Evolutionary conservation across 2,888 invertebrate species (phyloP).

Genomic region (Macrosiphum euphorbiae): DNA sequence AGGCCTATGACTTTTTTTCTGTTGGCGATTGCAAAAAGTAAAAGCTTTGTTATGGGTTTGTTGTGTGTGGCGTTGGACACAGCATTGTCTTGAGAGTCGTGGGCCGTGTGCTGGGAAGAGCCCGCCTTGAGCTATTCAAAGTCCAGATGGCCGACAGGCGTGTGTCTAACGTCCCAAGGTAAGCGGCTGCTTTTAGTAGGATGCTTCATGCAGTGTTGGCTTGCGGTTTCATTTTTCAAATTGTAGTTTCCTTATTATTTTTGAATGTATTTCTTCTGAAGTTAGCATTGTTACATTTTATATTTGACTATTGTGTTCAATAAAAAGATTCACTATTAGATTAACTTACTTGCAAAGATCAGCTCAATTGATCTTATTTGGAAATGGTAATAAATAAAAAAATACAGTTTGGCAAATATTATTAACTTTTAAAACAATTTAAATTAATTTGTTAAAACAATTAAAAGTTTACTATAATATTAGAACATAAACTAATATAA

Average conservation of each 20-base stretch:
- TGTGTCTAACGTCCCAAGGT: slow-evolving; percentile 65
- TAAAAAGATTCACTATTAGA: slow-evolving; percentile 41
- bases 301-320: slow-evolving; percentile 54
- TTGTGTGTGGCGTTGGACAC: slow-evolving; percentile 65
- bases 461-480: neutral
- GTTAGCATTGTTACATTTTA: slow-evolving; percentile 63
- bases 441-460: neutral
- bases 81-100: slow-evolving; percentile 65
- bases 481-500: neutral
- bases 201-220: slow-evolving; percentile 64
- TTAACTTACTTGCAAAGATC: slow-evolving; percentile 48
- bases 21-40: slow-evolving; percentile 65
- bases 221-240: slow-evolving; percentile 64
- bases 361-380: slow-evolving; percentile 36
- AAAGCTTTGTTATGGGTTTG: slow-evolving; percentile 65
- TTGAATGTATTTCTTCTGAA: slow-evolving; percentile 61
- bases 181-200: slow-evolving; percentile 65
- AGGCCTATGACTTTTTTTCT: slow-evolving; percentile 65
- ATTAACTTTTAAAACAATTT: slow-evolving; percentile 29
- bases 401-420: neutral
- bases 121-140: slow-evolving; percentile 65
- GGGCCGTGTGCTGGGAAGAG: slow-evolving; percentile 65
- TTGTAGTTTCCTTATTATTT: slow-evolving; percentile 64
- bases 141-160: slow-evolving; percentile 65
- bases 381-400: slow-evolving; percentile 31